phyloP scores from a whole-genome alignment of 1,140 invertebrate species.

The Notospermus geniculatus region DNA sequence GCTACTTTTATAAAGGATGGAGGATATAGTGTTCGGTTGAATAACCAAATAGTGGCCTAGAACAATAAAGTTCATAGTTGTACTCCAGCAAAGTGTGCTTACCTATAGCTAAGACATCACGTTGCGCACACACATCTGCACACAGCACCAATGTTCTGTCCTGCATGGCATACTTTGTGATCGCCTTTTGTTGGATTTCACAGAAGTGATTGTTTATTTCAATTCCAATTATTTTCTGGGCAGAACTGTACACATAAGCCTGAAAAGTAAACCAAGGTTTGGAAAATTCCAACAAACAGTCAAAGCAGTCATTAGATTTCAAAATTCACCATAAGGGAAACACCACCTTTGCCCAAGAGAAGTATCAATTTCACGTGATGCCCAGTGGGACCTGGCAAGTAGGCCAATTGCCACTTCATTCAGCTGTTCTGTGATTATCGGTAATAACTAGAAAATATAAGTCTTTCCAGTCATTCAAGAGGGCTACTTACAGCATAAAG shows the following conservation, averaged over 20 bases:
- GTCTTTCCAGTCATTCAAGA: too few species aligned
- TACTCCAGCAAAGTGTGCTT: conserved; percentile 53
- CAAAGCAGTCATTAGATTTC: too few species aligned
- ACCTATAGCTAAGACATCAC: neutral
- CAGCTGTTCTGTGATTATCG: too few species aligned
- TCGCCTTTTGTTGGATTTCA: conserved; percentile 63
- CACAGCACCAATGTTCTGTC: conserved; percentile 41
- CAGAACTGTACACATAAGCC: conserved; percentile 67
- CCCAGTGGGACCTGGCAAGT: too few species aligned
- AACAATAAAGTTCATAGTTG: conserved; percentile 62
- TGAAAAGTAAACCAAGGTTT: conserved; percentile 58
- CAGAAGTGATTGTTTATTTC: conserved; percentile 71
- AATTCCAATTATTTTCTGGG: conserved; percentile 65
- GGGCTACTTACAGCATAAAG: conserved; percentile 67
- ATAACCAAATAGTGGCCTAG: conserved; percentile 60
- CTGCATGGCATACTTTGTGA: conserved; percentile 59
- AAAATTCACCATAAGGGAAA: too few species aligned
- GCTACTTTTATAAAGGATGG: too few species aligned
- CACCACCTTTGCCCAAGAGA: too few species aligned
- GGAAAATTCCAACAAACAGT: too few species aligned
- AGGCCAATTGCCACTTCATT: too few species aligned
- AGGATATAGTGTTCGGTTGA: too few species aligned
- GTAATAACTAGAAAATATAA: too few species aligned
- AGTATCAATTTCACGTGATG: too few species aligned
- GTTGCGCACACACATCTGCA: conserved; percentile 1